Percentiles rank a stretch among this genome's conserved stretches.
phyloP scores from a whole-genome alignment of 2,113 vertebrate species.

The Notiomystis cincta region DNA sequence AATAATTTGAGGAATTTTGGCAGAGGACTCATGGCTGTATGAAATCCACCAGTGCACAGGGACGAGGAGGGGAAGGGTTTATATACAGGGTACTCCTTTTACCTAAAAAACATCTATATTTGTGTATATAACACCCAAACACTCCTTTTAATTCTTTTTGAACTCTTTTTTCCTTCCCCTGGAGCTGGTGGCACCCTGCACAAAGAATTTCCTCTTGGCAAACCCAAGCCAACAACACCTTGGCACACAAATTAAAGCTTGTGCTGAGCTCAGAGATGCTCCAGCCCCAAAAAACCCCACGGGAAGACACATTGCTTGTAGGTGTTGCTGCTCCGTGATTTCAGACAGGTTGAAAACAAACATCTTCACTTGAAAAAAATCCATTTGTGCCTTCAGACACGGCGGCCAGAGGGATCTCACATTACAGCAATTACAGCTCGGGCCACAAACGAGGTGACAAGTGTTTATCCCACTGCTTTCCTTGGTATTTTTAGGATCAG shows the following conservation, averaged over 20 bases:
- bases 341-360: background rate
- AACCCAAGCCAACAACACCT: background rate
- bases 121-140: background rate
- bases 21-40: background rate
- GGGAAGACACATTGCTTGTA: background rate
- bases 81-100: background rate
- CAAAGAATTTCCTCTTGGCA: background rate
- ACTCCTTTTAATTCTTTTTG: background rate
- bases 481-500: background rate
- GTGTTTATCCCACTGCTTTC: background rate
- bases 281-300: background rate
- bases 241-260: background rate
- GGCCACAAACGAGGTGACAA: background rate
- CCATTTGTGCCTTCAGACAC: background rate
- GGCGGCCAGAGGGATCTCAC: background rate
- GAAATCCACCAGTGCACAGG: background rate
- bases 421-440: background rate
- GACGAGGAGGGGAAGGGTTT: background rate
- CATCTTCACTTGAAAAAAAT: background rate
- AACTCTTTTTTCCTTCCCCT: background rate
- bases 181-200: background rate
- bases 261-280: background rate
- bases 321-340: background rate
- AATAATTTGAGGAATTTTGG: conserved; percentile 23
- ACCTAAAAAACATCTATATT: background rate